phyloP scores from a whole-genome alignment of 64 coral and sea anemone species.

The Actinia tenebrosa region DNA sequence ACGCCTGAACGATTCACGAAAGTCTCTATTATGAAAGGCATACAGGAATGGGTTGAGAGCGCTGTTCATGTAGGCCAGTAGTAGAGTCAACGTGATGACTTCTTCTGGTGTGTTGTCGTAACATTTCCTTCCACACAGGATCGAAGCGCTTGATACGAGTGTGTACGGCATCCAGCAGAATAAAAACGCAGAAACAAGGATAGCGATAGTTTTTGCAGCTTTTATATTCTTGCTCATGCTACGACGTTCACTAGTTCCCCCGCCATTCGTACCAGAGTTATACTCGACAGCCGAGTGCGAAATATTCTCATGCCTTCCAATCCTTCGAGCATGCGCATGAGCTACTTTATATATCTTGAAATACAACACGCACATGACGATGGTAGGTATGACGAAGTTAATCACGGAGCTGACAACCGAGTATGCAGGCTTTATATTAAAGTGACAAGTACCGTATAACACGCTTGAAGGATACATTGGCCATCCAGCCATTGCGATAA shows the following conservation, averaged over 20 bases:
- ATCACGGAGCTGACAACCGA: constrained; percentile 75
- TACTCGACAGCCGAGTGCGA: background rate
- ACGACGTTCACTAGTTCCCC: constrained; percentile 13
- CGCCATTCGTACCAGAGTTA: background rate
- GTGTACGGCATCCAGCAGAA: constrained; percentile 88
- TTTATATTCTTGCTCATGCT: constrained; percentile 65
- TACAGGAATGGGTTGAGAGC: constrained; percentile 93
- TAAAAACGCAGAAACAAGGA: constrained; percentile 89
- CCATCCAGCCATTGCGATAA: constrained; percentile 73
- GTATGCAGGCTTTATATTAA: constrained; percentile 58
- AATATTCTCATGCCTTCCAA: constrained; percentile 26
- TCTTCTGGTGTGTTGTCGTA: background rate
- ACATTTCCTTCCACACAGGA: constrained; percentile 14
- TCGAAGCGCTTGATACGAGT: constrained; percentile 24
- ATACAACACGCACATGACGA: constrained; percentile 82
- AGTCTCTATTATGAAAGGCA: constrained; percentile 83
- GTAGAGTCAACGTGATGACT: constrained; percentile 24
- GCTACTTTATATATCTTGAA: constrained; percentile 82
- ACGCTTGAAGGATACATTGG: constrained; percentile 23
- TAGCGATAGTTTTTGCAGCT: constrained; percentile 90
- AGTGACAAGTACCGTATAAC: constrained; percentile 25
- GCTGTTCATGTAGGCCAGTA: constrained; percentile 71
- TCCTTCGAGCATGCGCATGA: constrained; percentile 47
- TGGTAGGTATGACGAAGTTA: constrained; percentile 79
- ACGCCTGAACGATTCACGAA: constrained; percentile 59